Conservation (phyloP, 2,113 vertebrate species). For the Prochilodus magdalenae region DNA sequence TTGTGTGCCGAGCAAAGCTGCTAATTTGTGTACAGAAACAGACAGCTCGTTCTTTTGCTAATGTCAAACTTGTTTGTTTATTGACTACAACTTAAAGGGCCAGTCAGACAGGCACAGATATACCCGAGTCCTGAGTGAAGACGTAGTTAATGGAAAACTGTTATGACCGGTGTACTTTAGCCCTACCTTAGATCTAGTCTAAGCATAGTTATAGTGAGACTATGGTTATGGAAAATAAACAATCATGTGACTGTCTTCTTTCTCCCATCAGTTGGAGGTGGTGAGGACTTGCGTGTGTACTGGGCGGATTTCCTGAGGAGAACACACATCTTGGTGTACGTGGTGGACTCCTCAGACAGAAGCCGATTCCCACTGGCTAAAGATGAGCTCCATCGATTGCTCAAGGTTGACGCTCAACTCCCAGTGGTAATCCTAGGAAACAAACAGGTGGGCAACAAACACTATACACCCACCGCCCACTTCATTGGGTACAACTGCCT, state of each 20-base stretch:
- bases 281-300: constrained; percentile 84
- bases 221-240: not conserved
- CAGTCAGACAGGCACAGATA: not conserved
- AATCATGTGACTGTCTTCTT: not conserved
- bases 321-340: constrained; percentile 86
- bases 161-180: not conserved
- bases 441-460: constrained; percentile 83
- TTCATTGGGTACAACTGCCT: no score
- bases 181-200: not conserved
- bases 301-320: constrained; percentile 87
- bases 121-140: not conserved
- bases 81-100: not conserved
- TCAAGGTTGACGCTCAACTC: constrained; percentile 76
- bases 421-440: constrained; percentile 88
- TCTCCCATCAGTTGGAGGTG: constrained; percentile 79
- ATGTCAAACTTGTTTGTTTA: not conserved
- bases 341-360: constrained; percentile 88
- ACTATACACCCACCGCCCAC: no score
- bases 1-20: not conserved
- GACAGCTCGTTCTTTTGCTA: not conserved
- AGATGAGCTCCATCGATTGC: constrained; percentile 84
- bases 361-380: constrained; percentile 80
- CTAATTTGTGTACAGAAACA: not conserved
- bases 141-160: not conserved
- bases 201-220: not conserved